Evolutionary conservation across 35 echinoderm and acorn worm genomes (phyloP).

Genomic region (Holothuria glaberrima): DNA sequence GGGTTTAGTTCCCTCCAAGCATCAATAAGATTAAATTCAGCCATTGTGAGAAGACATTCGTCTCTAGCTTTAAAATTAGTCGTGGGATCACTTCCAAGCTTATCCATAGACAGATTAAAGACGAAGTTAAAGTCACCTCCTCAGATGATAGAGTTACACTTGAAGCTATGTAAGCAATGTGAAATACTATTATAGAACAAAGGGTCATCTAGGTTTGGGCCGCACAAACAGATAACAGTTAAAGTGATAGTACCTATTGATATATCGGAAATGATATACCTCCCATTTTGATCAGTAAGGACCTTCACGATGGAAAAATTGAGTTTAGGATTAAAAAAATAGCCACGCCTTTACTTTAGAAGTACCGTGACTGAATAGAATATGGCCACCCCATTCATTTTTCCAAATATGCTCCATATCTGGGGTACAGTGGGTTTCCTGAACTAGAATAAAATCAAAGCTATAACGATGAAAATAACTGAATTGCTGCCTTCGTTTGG

Average conservation of each 20-base stretch:
- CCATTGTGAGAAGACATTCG: slow-evolving; percentile 3
- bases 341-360: neutral
- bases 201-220: neutral
- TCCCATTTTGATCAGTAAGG: neutral
- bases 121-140: slow-evolving; percentile 24
- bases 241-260: neutral
- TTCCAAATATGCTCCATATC: neutral
- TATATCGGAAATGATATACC: neutral
- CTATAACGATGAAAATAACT: neutral
- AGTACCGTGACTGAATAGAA: neutral
- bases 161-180: neutral
- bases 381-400: neutral
- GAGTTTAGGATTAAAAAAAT: neutral
- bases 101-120: slow-evolving; percentile 7
- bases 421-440: neutral
- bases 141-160: slow-evolving; percentile 14
- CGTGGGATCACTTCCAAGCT: neutral
- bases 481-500: neutral
- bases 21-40: slow-evolving; percentile 2
- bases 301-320: neutral
- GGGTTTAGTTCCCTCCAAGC: slow-evolving; percentile 12
- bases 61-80: neutral
- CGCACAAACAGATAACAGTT: neutral
- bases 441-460: neutral
- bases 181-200: slow-evolving; percentile 3